Base-by-base conservation (phyloP, 2,888 invertebrate genomes). In the Ectropis crepuscularia region DNA sequence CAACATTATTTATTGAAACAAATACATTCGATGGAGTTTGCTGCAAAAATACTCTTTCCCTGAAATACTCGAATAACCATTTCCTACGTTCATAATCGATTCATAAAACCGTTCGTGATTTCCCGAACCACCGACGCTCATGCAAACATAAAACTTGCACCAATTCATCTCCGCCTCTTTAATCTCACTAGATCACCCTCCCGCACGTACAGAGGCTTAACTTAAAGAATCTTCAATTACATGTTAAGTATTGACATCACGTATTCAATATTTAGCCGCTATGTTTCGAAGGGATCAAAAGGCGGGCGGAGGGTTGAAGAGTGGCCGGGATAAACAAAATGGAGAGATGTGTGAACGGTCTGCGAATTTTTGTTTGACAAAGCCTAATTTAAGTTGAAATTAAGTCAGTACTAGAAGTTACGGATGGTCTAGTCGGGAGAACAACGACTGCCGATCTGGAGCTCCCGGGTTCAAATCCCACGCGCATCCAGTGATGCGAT, bases 211-310 rank as follows among this genome's bases (percentile, higher is more conserved):
- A 57, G 58, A 63, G 59, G 63, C 61, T 71, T 69, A 65, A 65
- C 60, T 63, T 64, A 60, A 63, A 57, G 69, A 67, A 69, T 72
- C 59, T 71, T 58, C 71, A 69, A 68, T 70, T 71, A 65, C 63
- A 60, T 59, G 61, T 61, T 65, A 67, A 55, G 57, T 62, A 72
- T 71, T 65, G 67, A 57, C 55, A 72, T 80, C 80, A 80, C 80
- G 78, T 78, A 74, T 79, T 75, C 75, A 77, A 79, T 78, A 79
- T 78, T 78, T 75, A 77, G 75, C 74, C 54, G 75, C 72, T 73
- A 74, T 79, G 77, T 75, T 74, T 71, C 62, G 65, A 68, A 49
- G 63, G 70, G 75, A 79, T 79, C 78, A 79, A 78, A 78, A 68
- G 69, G 63, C 65, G 63, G 55, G 63, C 12, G 54, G 48, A 60